Percentiles rank a stretch among this genome's conserved stretches.
These are phyloP conservation scores for Linnaemya tessellans DNA, from an alignment of 2,888 invertebrate genomes.

Conservation along the genomic window DNA sequence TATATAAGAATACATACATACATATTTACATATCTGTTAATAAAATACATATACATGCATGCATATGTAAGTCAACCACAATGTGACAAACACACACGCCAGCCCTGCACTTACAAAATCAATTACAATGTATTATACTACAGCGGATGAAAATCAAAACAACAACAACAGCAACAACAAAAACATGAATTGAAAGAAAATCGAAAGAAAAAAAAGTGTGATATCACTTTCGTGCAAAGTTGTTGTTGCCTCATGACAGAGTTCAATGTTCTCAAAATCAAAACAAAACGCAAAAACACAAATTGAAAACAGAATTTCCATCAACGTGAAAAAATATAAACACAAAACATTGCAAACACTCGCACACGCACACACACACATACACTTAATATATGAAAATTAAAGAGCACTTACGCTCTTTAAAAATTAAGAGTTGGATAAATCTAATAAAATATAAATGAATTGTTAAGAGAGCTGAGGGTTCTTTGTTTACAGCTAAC, in stretches of 20 bases:
- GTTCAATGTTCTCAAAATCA: slow-evolving; percentile 71
- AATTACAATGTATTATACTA: slow-evolving; percentile 39
- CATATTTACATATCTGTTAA: no score
- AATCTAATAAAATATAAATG: no score
- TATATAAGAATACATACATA: no score
- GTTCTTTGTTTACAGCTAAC: no score
- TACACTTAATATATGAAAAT: neutral
- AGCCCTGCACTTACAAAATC: slow-evolving; percentile 21
- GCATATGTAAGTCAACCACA: slow-evolving; percentile 31
- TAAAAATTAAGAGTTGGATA: no score
- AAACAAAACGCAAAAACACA: slow-evolving; percentile 69
- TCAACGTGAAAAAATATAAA: slow-evolving; percentile 45
- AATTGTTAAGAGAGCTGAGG: no score
- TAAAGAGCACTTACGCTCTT: no score
- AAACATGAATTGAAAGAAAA: slow-evolving; percentile 14
- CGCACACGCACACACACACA: neutral
- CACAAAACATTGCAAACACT: neutral
- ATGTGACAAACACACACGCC: slow-evolving; percentile 32
- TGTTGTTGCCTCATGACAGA: slow-evolving; percentile 64
- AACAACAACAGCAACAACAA: slow-evolving; percentile 6
- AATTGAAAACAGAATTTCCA: slow-evolving; percentile 63
- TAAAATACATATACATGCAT: neutral
- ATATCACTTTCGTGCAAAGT: slow-evolving; percentile 68
- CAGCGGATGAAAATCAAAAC: slow-evolving; percentile 51
- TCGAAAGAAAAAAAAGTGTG: slow-evolving; percentile 50